phyloP scores from a whole-genome alignment of 2,797 vertebrate species.

The Bradypus variegatus region DNA sequence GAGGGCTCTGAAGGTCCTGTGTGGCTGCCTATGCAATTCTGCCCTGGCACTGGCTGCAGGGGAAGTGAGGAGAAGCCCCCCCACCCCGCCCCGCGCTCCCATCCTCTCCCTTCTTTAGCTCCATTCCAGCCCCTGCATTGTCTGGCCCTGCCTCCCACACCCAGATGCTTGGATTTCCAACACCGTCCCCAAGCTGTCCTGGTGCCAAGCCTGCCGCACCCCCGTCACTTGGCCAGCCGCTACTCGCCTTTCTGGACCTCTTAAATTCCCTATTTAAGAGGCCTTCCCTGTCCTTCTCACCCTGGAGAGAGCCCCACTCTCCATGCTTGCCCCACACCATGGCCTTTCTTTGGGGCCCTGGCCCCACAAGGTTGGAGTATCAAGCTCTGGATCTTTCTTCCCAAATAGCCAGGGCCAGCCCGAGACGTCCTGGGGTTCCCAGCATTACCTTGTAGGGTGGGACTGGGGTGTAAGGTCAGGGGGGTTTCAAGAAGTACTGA shows the following conservation, averaged over 20 bases:
- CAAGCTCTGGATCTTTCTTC: not conserved
- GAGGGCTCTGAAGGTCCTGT: not conserved
- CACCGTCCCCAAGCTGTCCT: accelerated
- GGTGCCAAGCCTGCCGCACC: not conserved
- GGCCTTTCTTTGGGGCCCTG: not conserved
- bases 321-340: accelerated
- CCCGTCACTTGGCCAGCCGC: not conserved
- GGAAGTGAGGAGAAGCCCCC: not conserved
- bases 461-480: not conserved
- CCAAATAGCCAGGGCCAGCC: not conserved
- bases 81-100: not conserved
- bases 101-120: not conserved
- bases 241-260: not conserved
- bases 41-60: not conserved
- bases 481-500: not conserved
- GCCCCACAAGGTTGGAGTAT: not conserved
- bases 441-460: not conserved
- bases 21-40: not conserved
- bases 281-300: not conserved
- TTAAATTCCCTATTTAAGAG: not conserved
- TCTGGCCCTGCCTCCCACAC: too few relatives aligned
- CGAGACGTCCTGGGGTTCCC: not conserved
- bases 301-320: not conserved
- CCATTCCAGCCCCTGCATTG: too few relatives aligned
- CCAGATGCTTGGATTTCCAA: not conserved